phyloP scores from a whole-genome alignment of 2,888 invertebrate species.

The Aromia moschata region DNA sequence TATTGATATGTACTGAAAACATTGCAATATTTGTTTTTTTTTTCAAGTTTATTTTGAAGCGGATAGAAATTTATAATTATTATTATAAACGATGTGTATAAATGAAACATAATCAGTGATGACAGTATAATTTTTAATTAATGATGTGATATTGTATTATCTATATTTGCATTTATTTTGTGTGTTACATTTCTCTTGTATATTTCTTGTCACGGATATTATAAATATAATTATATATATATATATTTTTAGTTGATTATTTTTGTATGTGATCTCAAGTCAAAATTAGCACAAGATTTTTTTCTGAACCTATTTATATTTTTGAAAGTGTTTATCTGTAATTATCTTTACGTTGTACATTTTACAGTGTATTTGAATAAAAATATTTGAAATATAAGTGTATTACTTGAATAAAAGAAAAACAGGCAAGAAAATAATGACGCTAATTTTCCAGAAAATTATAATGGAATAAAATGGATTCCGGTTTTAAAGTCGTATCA shows the following conservation, averaged over 20 bases:
- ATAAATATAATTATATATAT: slow-evolving; percentile 37
- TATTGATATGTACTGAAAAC: slow-evolving; percentile 10
- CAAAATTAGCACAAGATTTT: slow-evolving; percentile 56
- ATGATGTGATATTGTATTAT: slow-evolving; percentile 55
- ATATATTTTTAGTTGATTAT: slow-evolving; percentile 29
- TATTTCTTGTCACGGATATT: slow-evolving; percentile 33
- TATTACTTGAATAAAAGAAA: not conserved
- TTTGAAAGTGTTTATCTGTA: slow-evolving; percentile 43
- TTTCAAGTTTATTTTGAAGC: slow-evolving; percentile 22
- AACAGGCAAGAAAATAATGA: not conserved
- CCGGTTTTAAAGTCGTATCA: too few relatives aligned
- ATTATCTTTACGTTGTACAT: slow-evolving; percentile 55
- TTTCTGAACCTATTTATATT: slow-evolving; percentile 44
- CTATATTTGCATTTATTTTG: slow-evolving; percentile 40
- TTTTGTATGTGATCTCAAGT: slow-evolving; percentile 54
- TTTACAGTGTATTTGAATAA: slow-evolving; percentile 62
- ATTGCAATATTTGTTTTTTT: slow-evolving; percentile 9
- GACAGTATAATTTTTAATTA: slow-evolving; percentile 26
- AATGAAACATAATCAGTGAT: slow-evolving; percentile 41
- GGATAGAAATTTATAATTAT: slow-evolving; percentile 21
- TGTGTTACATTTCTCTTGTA: slow-evolving; percentile 35
- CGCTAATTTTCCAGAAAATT: too few relatives aligned
- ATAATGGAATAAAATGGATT: too few relatives aligned
- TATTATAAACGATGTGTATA: slow-evolving; percentile 41
- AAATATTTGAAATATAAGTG: slow-evolving; percentile 51